phyloP scores from a whole-genome alignment of 2,888 invertebrate species.

The Lycaena phlaeas region DNA sequence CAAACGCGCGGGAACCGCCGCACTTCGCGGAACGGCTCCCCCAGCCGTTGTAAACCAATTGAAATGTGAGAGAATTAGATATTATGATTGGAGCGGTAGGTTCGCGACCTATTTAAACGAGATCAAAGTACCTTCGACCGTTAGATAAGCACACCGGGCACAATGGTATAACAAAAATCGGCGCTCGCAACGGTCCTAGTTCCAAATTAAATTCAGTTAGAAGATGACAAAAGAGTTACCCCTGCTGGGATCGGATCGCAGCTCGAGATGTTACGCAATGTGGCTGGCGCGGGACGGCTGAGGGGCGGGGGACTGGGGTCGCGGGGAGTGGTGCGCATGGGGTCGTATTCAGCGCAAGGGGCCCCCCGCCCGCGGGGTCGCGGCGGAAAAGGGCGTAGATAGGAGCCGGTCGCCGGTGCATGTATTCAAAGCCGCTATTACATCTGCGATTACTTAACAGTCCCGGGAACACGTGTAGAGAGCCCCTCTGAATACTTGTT shows the following conservation, averaged over 20 bases:
- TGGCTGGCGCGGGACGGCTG: constrained; percentile 9
- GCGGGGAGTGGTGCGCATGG: neutral
- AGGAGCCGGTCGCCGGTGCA: constrained; percentile 16
- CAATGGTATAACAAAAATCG: constrained; percentile 17
- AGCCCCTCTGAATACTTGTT: constrained; percentile 16
- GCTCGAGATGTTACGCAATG: constrained; percentile 22
- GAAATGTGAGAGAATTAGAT: constrained; percentile 17
- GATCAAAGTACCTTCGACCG: constrained; percentile 16
- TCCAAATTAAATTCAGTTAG: constrained; percentile 20
- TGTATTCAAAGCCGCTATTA: constrained; percentile 18
- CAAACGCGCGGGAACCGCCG: neutral
- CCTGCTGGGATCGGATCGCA: constrained; percentile 21
- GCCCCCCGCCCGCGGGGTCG: constrained; percentile 9
- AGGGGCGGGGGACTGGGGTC: neutral
- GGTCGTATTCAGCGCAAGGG: constrained; percentile 8
- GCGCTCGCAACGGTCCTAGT: constrained; percentile 19
- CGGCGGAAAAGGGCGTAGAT: constrained; percentile 20
- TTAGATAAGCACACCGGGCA: constrained; percentile 21
- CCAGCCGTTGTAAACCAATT: neutral
- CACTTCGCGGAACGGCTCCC: neutral
- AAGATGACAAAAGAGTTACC: constrained; percentile 22
- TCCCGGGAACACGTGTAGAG: constrained; percentile 19
- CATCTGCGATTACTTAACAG: constrained; percentile 21
- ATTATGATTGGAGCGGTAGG: constrained; percentile 8
- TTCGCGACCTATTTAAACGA: constrained; percentile 10